Percentiles rank a stretch among this genome's conserved stretches.
These are phyloP conservation scores for Loripinus fragilis DNA, from an alignment of 2,888 invertebrate species.

Conservation along the genomic window DNA sequence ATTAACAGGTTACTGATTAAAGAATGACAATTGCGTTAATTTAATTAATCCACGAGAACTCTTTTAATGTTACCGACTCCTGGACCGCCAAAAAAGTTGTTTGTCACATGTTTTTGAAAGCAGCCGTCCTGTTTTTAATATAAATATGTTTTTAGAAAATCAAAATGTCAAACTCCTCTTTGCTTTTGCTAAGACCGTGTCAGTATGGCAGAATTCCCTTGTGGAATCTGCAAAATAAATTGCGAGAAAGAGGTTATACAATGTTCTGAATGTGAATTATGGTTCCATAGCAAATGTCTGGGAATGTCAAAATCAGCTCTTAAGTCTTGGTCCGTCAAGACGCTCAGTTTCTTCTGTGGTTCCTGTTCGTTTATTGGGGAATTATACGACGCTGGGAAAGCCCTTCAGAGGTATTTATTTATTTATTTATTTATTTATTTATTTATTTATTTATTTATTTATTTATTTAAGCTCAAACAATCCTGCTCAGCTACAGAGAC, in stretches of 20 bases:
- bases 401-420: background rate
- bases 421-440: too few relatives aligned
- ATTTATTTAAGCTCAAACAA: too few relatives aligned
- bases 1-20: background rate
- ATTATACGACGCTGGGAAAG: background rate
- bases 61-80: slow-evolving; percentile 3
- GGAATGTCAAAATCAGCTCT: background rate
- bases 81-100: slow-evolving; percentile 9
- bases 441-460: too few relatives aligned
- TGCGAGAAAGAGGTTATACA: background rate
- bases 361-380: background rate
- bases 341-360: background rate
- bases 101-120: slow-evolving; percentile 11
- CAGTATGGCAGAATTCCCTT: slow-evolving; percentile 4
- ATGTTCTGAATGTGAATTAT: background rate
- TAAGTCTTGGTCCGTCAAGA: background rate
- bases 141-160: background rate
- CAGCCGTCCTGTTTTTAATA: background rate
- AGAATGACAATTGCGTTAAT: background rate
- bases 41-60: background rate
- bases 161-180: background rate
- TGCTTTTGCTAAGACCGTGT: slow-evolving; percentile 5
- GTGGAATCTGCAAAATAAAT: background rate
- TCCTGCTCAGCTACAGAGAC: too few relatives aligned
- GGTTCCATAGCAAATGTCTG: background rate